phyloP scores from a whole-genome alignment of 2,888 invertebrate species.

The Protula sp. region DNA sequence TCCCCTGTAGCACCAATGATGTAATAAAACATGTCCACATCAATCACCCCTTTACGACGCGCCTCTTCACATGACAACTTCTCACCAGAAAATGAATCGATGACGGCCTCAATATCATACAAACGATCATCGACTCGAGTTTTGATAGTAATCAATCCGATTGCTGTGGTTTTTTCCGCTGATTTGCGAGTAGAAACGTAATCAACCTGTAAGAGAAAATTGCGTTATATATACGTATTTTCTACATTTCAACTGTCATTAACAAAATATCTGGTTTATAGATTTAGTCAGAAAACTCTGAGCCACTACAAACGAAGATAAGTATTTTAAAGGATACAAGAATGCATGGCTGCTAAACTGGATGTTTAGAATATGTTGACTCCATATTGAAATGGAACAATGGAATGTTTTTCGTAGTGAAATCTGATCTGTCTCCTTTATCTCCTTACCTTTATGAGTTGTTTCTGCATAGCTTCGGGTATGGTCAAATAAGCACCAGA shows the following conservation, averaged over 20 bases:
- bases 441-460: constrained; percentile 1
- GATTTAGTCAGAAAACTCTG: background rate
- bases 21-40: constrained; percentile 10
- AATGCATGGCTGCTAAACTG: too few species aligned
- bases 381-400: too few species aligned
- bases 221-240: too few species aligned
- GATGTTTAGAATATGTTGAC: too few species aligned
- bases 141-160: constrained; percentile 21
- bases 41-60: constrained; percentile 14
- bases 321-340: too few species aligned
- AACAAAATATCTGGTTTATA: background rate
- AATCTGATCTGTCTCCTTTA: too few species aligned
- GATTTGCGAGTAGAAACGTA: constrained; percentile 36
- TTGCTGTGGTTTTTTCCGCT: constrained; percentile 35
- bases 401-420: too few species aligned
- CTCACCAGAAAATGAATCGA: background rate
- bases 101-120: background rate
- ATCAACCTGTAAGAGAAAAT: constrained; percentile 32
- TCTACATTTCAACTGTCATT: background rate
- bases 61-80: constrained; percentile 9
- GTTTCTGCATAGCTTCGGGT: constrained; percentile 11
- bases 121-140: constrained; percentile 8
- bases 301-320: too few species aligned
- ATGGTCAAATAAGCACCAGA: constrained; percentile 12
- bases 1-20: constrained; percentile 10